Base-by-base conservation (phyloP, 1,140 invertebrate species). In the Venustaconcha ellipsiformis region DNA sequence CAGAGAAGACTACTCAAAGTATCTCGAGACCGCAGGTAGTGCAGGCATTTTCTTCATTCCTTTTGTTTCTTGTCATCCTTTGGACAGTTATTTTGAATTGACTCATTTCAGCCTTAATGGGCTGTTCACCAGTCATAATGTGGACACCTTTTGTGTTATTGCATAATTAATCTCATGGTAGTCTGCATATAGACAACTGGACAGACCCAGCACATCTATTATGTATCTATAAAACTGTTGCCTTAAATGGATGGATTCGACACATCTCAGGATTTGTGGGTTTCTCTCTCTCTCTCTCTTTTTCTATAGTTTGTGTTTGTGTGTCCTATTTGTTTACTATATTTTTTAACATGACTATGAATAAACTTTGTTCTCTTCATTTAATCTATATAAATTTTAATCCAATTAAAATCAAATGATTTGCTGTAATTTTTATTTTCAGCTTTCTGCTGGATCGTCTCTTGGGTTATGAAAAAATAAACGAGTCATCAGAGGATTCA, bases 401-500 rank as follows among this genome's bases (percentile, higher is more conserved):
- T 67, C 1, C 23, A 23, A 23, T 23, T 23, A 23, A 23, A 23
- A 23, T 23, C 30, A 67, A 18, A n/a, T 58, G 48, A 18, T 64
- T 48, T 20, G 17, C 58, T 18, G 68, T 67, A 63, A 0, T 68
- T 1, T 3, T 74, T 72, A 68, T 70, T 78, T 85, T 56, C 78
- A 91, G 94, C 81, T 97, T 96, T 88, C 90, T 97, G 18, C 88
- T 97, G n/a, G 96, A 97, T 87, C 91, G 95, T 80, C 88, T 97
- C n/a, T 84, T 97, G 70, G 92, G 95, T 83, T 96, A 96, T 92
- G 96, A 97, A 88, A 96, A 96, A 86, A 93, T 95, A 64, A 95
- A 96, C 55, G 94, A 94, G 65, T 94, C 94, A 15, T 95, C 95
- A 12, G 95, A 94, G 70, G 96, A 97, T 89, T 96, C 94, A 83